phyloP scores from a whole-genome alignment of 2,888 invertebrate genomes.

The Cremastinae sp. region DNA sequence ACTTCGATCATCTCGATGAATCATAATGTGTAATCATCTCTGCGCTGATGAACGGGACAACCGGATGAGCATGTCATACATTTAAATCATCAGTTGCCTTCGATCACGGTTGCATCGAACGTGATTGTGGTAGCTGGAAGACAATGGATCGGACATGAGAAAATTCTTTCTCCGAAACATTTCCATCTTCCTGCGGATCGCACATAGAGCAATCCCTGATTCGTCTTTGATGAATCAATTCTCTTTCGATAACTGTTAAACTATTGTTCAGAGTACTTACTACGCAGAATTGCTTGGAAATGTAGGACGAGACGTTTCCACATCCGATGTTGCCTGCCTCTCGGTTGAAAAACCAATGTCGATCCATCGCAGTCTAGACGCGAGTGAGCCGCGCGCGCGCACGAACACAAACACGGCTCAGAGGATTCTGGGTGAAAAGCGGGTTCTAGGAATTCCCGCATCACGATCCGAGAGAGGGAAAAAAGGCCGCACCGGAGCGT shows the following conservation, averaged over 20 bases:
- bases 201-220: no score
- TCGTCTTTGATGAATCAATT: no score
- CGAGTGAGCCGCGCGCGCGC: conserved; percentile 41
- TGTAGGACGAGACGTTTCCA: background rate
- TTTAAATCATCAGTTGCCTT: conserved; percentile 24
- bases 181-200: no score
- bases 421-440: conserved; percentile 32
- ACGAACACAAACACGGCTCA: no score
- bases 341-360: conserved; percentile 57
- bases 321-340: conserved; percentile 25
- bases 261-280: no score
- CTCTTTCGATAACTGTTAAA: no score
- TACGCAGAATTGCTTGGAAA: no score
- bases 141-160: conserved; percentile 26
- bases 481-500: background rate
- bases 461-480: background rate
- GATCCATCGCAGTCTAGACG: background rate
- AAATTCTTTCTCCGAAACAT: conserved; percentile 36
- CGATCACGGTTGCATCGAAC: conserved; percentile 3
- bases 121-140: background rate
- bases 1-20: conserved; percentile 36
- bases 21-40: background rate
- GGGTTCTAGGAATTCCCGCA: conserved; percentile 28
- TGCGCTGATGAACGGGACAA: conserved; percentile 8
- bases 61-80: conserved; percentile 7